These are phyloP conservation scores for Cathartes aura DNA, from an alignment of 2,113 vertebrate species.

Conservation along the genomic window DNA sequence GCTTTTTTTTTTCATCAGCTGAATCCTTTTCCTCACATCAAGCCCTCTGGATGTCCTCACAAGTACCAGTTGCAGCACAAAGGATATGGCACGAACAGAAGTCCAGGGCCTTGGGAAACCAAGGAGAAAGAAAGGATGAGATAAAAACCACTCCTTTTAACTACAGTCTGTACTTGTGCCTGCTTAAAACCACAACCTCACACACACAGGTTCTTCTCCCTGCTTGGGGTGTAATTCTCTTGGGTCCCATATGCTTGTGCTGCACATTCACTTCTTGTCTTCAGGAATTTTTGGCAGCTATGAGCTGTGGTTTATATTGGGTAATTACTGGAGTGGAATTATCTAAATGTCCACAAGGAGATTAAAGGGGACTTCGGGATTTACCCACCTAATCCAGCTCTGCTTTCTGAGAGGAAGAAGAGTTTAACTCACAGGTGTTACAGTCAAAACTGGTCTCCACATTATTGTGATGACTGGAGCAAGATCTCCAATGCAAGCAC, in stretches of 20 bases:
- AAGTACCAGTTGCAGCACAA: background rate
- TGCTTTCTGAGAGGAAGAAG: background rate
- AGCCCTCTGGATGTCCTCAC: background rate
- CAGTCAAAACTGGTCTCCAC: background rate
- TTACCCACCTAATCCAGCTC: background rate
- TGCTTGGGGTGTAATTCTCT: background rate
- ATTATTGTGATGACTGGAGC: background rate
- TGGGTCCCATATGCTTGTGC: background rate
- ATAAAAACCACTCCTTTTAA: background rate
- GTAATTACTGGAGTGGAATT: slow-evolving; percentile 20
- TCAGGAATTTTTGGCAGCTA: slow-evolving; percentile 35
- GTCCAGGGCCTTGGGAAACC: background rate
- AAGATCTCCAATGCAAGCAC: background rate
- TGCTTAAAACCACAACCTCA: background rate
- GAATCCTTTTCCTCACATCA: background rate
- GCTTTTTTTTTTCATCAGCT: background rate
- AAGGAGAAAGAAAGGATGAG: background rate
- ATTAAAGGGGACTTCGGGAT: slow-evolving; percentile 19
- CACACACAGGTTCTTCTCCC: background rate
- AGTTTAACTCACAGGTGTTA: background rate
- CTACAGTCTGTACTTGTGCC: background rate
- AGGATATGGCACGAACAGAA: fast-evolving
- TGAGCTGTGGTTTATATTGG: background rate
- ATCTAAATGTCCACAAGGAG: slow-evolving; percentile 16
- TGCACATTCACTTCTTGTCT: slow-evolving; percentile 22